These are phyloP conservation scores for Tiaroga cobitis DNA, from an alignment of 2,797 vertebrate genomes.

Conservation along the genomic window DNA sequence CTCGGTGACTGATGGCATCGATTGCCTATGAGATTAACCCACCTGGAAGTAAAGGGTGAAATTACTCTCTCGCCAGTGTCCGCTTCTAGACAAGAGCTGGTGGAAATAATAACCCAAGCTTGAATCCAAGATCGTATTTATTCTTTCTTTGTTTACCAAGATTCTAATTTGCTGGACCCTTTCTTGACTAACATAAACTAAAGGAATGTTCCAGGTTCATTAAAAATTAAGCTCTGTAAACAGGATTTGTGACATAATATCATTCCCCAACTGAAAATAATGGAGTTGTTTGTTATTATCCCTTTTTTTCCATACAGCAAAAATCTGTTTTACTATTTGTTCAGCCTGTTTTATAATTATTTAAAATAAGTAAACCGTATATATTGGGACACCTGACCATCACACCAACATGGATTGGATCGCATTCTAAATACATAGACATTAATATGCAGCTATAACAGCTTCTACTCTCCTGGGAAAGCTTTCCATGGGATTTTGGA, in stretches of 20 bases:
- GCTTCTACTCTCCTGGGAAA: neutral
- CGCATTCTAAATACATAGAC: neutral
- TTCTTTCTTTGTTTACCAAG: constrained; percentile 23
- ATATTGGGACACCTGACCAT: neutral
- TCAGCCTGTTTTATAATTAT: neutral
- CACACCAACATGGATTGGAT: neutral
- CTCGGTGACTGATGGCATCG: constrained; percentile 58
- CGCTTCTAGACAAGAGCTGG: neutral
- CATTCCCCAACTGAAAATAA: too few relatives aligned
- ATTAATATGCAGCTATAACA: neutral
- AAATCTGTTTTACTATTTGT: neutral
- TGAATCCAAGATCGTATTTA: neutral
- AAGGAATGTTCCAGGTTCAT: neutral
- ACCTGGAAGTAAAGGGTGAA: constrained; percentile 54
- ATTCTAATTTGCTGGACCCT: neutral
- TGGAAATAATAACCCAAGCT: constrained; percentile 35
- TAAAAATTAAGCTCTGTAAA: neutral
- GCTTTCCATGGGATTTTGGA: neutral
- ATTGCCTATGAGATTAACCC: constrained; percentile 55
- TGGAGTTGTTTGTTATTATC: too few relatives aligned
- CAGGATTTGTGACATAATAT: neutral
- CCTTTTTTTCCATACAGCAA: too few relatives aligned
- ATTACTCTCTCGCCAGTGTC: constrained; percentile 39
- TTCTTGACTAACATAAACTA: neutral
- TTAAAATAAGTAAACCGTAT: neutral